phyloP scores from a whole-genome alignment of 2,113 vertebrate species.

The Rana temporaria region DNA sequence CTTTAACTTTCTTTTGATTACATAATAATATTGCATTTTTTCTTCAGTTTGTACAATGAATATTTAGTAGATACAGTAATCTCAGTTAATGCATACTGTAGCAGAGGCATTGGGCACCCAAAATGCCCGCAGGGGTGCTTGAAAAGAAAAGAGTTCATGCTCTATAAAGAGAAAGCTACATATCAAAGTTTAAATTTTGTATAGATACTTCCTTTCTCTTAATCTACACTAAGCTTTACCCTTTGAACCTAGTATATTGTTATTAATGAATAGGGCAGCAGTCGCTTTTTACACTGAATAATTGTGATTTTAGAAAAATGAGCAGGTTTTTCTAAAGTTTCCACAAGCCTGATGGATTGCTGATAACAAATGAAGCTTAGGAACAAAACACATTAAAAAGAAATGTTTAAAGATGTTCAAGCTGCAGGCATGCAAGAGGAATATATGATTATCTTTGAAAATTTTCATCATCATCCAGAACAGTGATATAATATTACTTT shows the following conservation, averaged over 20 bases:
- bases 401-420: conserved; percentile 12
- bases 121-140: no score
- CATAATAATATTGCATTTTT: no score
- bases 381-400: not conserved
- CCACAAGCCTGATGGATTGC: not conserved
- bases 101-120: no score
- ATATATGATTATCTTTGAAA: conserved; percentile 2
- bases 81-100: no score
- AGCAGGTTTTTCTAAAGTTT: not conserved
- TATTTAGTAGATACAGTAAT: no score
- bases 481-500: conserved; percentile 33
- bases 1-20: no score
- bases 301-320: not conserved
- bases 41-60: no score
- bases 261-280: not conserved
- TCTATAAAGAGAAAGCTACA: no score
- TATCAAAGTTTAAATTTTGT: no score
- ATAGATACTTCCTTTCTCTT: no score
- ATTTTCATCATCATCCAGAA: not conserved
- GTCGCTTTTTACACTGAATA: conserved; percentile 1
- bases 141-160: no score
- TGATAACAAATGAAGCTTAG: not conserved
- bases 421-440: conserved; percentile 18
- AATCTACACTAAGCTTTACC: not conserved
- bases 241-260: not conserved